A percentile compares a stretch with the other conserved stretches of the same genome.
These are phyloP conservation scores for Lontra canadensis DNA, from an alignment of 2,113 vertebrate genomes.

Conservation along the genomic window DNA sequence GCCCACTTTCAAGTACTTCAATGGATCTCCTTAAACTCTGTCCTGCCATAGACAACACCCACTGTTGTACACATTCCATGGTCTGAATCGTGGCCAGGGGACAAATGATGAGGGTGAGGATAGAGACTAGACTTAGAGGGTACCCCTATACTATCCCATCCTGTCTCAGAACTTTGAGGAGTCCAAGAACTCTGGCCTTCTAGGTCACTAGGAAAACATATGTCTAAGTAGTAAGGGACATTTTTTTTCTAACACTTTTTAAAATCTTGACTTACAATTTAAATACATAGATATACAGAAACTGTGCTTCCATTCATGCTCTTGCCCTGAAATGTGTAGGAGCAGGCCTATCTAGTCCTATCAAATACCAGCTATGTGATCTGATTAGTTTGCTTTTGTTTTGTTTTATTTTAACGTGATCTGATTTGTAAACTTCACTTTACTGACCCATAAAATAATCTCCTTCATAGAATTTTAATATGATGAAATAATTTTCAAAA, in stretches of 20 bases:
- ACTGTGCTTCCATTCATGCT: neutral
- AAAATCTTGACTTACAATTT: neutral
- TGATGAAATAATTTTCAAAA: constrained; percentile 16
- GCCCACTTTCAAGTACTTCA: neutral
- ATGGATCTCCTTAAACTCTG: neutral
- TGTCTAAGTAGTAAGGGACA: neutral
- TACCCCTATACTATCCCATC: neutral
- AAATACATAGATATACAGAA: constrained; percentile 6
- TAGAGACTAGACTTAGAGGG: neutral
- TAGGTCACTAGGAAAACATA: neutral
- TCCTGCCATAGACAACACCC: neutral
- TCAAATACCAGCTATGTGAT: neutral
- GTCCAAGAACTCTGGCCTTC: neutral
- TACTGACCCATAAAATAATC: constrained; percentile 4
- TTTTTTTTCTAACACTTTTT: neutral
- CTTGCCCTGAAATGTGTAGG: neutral
- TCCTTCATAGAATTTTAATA: neutral
- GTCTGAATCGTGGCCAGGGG: neutral
- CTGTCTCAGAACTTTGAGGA: neutral
- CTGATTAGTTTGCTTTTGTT: neutral
- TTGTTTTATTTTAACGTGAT: neutral
- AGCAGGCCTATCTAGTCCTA: neutral
- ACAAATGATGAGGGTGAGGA: neutral
- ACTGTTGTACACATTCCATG: neutral
- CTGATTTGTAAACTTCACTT: neutral